Evolutionary conservation across 2,797 vertebrate species (phyloP).

Genomic region (Florisuga fusca): DNA sequence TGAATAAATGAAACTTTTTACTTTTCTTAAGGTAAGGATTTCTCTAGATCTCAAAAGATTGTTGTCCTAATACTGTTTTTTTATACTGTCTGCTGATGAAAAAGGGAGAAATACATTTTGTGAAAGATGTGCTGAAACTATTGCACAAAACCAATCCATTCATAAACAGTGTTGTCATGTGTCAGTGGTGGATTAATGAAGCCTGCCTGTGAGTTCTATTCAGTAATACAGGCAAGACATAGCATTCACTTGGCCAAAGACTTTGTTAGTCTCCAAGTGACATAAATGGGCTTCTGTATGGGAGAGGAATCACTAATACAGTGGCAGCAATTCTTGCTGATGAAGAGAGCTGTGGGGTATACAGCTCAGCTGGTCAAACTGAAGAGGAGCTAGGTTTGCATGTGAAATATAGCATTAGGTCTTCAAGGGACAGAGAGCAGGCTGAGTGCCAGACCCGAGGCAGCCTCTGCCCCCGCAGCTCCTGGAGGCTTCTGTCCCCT

Average conservation of each 20-base stretch:
- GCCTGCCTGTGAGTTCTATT: conserved; percentile 11
- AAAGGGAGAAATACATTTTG: not conserved
- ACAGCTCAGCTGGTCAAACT: not conserved
- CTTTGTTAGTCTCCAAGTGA: conserved; percentile 18
- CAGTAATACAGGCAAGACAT: not conserved
- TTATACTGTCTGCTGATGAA: not conserved
- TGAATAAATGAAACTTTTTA: not conserved
- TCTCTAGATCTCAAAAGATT: not conserved
- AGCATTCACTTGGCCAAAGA: not conserved
- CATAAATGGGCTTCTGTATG: conserved; percentile 10
- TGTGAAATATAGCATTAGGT: not conserved
- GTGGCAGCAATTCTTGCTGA: not conserved
- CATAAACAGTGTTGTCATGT: not conserved
- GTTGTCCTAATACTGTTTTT: not conserved
- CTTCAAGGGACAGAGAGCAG: fast-evolving
- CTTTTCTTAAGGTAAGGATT: not conserved
- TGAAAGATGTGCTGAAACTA: not conserved
- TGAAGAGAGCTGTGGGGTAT: not conserved
- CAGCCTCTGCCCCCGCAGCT: not conserved
- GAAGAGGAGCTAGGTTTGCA: not conserved
- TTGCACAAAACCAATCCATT: not conserved
- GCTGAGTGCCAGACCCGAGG: not conserved
- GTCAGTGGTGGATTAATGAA: conserved; percentile 33
- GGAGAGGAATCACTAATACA: not conserved
- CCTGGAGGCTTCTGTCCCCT: not conserved